A percentile compares a stretch with the other conserved stretches of the same genome.
These are phyloP conservation scores for Rosalia funebris DNA, from an alignment of 2,888 invertebrate genomes.

Conservation along the genomic window DNA sequence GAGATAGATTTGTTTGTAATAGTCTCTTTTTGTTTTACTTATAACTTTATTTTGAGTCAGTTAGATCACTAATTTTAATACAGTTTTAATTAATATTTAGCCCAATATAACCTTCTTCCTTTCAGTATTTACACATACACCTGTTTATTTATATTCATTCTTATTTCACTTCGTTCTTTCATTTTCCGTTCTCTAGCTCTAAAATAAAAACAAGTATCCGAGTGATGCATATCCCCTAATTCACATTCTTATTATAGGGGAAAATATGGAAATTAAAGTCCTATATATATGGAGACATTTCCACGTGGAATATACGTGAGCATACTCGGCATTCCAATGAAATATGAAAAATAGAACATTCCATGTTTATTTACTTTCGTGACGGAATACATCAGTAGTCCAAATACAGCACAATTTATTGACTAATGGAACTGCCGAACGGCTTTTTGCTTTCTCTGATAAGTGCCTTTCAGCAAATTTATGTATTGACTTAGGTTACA, in stretches of 20 bases:
- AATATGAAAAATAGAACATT: slow-evolving; percentile 34
- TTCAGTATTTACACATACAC: too few relatives aligned
- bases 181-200: too few relatives aligned
- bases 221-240: too few relatives aligned
- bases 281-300: slow-evolving; percentile 11
- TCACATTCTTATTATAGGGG: neutral
- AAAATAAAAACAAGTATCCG: too few relatives aligned
- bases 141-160: too few relatives aligned
- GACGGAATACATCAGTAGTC: slow-evolving; percentile 38
- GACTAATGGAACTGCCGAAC: slow-evolving; percentile 50
- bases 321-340: neutral
- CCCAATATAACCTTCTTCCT: too few relatives aligned
- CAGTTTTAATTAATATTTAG: too few relatives aligned
- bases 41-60: too few relatives aligned
- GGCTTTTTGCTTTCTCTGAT: slow-evolving; percentile 47
- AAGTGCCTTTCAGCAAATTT: slow-evolving; percentile 54
- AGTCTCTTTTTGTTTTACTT: too few relatives aligned
- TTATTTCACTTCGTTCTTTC: too few relatives aligned
- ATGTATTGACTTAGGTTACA: slow-evolving; percentile 54
- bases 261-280: slow-evolving; percentile 16
- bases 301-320: neutral
- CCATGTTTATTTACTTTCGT: slow-evolving; percentile 41
- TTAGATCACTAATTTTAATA: too few relatives aligned
- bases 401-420: slow-evolving; percentile 44
- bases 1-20: too few relatives aligned